Evolutionary conservation across 2,113 vertebrate genomes (phyloP).

Genomic region (Hemibagrus wyckioides): DNA sequence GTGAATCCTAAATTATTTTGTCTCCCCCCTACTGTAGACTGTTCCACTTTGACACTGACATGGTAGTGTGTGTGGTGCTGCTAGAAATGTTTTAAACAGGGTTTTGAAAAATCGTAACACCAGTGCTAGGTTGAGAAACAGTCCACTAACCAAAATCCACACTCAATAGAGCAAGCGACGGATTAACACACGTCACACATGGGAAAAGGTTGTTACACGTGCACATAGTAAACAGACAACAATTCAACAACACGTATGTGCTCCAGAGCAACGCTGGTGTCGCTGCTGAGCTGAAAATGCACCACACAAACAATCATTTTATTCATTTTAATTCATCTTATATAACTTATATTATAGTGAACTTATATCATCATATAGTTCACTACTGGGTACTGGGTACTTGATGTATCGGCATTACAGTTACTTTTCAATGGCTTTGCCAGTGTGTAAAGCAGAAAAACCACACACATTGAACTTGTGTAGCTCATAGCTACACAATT

Average conservation of each 20-base stretch:
- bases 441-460: not conserved
- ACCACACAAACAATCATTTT: not conserved
- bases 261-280: not conserved
- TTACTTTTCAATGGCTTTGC: not conserved
- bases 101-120: not conserved
- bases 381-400: not conserved
- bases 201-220: not conserved
- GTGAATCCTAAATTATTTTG: slow-evolving; percentile 5
- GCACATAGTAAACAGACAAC: not conserved
- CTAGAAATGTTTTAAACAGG: not conserved
- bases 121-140: not conserved
- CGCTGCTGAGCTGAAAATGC: not conserved
- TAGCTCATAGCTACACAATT: not conserved
- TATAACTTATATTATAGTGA: too few relatives aligned
- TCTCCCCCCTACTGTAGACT: not conserved
- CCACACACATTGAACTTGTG: not conserved
- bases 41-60: not conserved
- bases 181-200: not conserved
- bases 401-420: slow-evolving; percentile 1
- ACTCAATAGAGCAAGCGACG: not conserved
- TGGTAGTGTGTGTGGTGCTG: not conserved
- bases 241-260: not conserved
- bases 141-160: not conserved
- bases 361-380: too few relatives aligned
- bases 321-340: not conserved